These are phyloP conservation scores for Xiphophorus hellerii DNA, from an alignment of 2,113 vertebrate genomes.

Conservation along the genomic window DNA sequence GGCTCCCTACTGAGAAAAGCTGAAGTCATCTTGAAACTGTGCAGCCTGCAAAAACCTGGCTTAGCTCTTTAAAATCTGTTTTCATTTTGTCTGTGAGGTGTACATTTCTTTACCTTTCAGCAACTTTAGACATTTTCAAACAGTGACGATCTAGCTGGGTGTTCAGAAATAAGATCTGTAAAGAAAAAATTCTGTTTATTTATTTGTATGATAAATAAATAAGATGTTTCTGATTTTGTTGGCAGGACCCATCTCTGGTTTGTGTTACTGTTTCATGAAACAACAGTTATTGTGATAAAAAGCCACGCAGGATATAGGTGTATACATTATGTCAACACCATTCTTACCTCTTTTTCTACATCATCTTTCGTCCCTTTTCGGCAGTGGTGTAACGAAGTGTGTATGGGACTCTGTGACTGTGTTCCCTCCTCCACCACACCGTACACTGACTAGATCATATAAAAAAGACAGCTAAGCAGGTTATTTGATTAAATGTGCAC, in stretches of 20 bases:
- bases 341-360: slow-evolving; percentile 88
- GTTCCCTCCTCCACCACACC: slow-evolving; percentile 89
- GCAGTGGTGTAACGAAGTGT: slow-evolving; percentile 83
- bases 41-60: not conserved
- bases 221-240: not conserved
- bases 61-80: not conserved
- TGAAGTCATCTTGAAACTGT: not conserved
- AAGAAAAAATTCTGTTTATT: slow-evolving; percentile 9
- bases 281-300: not conserved
- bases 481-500: not conserved
- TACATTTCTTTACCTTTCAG: slow-evolving; percentile 87
- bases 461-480: not conserved
- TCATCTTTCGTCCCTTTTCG: slow-evolving; percentile 95
- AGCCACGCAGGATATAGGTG: not conserved
- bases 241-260: not conserved
- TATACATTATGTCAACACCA: not conserved
- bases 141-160: slow-evolving; percentile 95
- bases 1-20: not conserved
- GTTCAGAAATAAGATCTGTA: slow-evolving; percentile 93
- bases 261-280: not conserved
- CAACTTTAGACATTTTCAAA: slow-evolving; percentile 99
- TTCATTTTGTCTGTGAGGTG: not conserved
- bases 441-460: slow-evolving; percentile 88
- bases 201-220: not conserved
- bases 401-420: slow-evolving; percentile 91